Base-by-base conservation (phyloP, 2,113 vertebrate genomes). In the Guaruba guarouba region DNA sequence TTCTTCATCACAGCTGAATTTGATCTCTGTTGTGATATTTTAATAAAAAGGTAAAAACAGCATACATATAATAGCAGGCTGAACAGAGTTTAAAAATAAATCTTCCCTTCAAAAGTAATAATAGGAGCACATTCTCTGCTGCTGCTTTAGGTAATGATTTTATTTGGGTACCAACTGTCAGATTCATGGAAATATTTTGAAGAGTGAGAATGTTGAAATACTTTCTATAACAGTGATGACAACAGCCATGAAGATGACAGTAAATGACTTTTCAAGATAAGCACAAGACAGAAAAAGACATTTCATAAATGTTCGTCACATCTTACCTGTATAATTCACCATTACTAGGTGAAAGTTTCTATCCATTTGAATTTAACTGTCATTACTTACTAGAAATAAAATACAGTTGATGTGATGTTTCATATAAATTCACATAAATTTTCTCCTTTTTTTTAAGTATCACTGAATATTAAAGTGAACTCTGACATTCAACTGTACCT, bases 141-240 rank as follows among this genome's bases (percentile, higher is more conserved):
- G 37, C 24, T 92, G n/a, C 77, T 94, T 89, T 87, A 19, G 13
- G 83, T 95, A 94, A 79, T 52, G 7, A 88, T 52, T 95, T 90
- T 94, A 86, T 95, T 96, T 91, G 62, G 90, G 82, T 95, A 93
- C 62, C 83, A 93, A 88, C 74, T 92, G 88, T 91, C 93, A 97
- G 37, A 92, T 82, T 84, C 73, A 66, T 17, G 28, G 88, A 94
- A 96, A 94, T 55, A 88, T 91, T 89, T 3, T 93, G 80, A 95
- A 87, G 44, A 90, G 31, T 46, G 23, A 76, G 41, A 92, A 93
- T 33, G 39, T 43, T 92, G 69, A 93, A 94, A 91, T 95, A 63
- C 52, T 79, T 86, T 66, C 70, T 69, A 15, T 76, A 89, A 37
- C 31, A 94, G 61, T 66, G 80, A 96, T 96, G 80, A 94, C 66